Percentiles rank a stretch among this genome's conserved stretches.
Conservation (phyloP, 1,140 invertebrate genomes). For the Danaus melanippus region DNA sequence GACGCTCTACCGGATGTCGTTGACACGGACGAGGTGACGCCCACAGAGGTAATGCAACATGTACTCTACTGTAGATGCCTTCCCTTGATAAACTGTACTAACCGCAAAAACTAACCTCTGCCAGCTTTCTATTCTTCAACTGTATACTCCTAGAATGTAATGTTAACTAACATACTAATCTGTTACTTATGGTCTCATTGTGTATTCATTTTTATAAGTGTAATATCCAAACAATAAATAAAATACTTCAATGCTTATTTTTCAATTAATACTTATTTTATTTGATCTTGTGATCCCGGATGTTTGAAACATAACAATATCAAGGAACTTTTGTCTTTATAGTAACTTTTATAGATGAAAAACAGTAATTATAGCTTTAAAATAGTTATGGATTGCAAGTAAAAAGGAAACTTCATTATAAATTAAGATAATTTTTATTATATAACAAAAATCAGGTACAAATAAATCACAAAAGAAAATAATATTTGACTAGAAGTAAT, state of each 20-base stretch:
- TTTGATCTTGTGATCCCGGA: background rate
- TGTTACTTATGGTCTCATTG: background rate
- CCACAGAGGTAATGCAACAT: slow-evolving; percentile 69
- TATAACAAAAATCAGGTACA: too few species aligned
- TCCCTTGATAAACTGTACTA: slow-evolving; percentile 56
- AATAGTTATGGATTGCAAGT: too few species aligned
- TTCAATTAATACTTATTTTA: slow-evolving; percentile 2
- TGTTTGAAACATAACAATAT: too few species aligned
- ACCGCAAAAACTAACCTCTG: slow-evolving; percentile 30
- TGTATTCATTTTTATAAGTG: slow-evolving; percentile 1
- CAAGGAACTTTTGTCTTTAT: too few species aligned
- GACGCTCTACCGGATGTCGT: slow-evolving; percentile 64
- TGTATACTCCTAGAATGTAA: too few species aligned
- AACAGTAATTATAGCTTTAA: too few species aligned
- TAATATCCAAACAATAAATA: slow-evolving; percentile 3
- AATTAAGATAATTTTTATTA: too few species aligned
- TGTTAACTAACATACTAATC: slow-evolving; percentile 3
- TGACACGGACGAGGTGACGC: slow-evolving; percentile 67
- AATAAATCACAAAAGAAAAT: too few species aligned
- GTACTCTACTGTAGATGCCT: slow-evolving; percentile 64
- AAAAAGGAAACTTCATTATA: too few species aligned
- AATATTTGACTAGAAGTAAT: too few species aligned
- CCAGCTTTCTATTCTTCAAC: too few species aligned
- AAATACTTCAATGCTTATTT: slow-evolving; percentile 1
- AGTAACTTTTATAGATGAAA: too few species aligned